phyloP scores from a whole-genome alignment of 1,140 invertebrate genomes.

The Penaeus japonicus region DNA sequence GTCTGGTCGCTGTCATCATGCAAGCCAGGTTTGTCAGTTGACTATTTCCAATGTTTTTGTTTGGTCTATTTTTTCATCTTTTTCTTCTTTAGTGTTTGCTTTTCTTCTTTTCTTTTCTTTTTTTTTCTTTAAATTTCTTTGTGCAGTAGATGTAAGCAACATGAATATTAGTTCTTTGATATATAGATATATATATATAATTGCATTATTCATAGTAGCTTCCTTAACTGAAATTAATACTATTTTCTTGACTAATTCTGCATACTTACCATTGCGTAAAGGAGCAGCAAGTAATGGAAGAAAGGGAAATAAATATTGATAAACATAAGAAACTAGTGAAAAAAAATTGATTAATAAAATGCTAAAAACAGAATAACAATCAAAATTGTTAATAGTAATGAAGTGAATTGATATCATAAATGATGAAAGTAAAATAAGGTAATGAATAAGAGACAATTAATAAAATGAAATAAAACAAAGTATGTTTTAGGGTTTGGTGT shows the following conservation, averaged over 20 bases:
- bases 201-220: too few species aligned
- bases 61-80: neutral
- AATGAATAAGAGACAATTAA: neutral
- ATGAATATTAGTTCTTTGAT: too few species aligned
- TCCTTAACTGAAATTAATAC: too few species aligned
- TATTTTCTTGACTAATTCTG: too few species aligned
- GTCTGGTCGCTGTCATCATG: conserved; percentile 98
- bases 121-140: conserved; percentile 52
- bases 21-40: conserved; percentile 80
- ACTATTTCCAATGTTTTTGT: neutral
- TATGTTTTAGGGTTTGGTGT: conserved; percentile 87
- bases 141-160: too few species aligned
- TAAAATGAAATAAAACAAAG: neutral
- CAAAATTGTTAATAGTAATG: neutral
- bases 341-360: too few species aligned
- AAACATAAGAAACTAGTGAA: too few species aligned
- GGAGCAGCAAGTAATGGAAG: too few species aligned
- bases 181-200: too few species aligned
- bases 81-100: neutral
- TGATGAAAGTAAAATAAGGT: neutral
- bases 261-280: too few species aligned
- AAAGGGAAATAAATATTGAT: too few species aligned
- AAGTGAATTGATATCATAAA: neutral
- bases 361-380: neutral
- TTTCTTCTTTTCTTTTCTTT: neutral